phyloP scores from a whole-genome alignment of 2,888 invertebrate species.

The Tenodera sinensis region DNA sequence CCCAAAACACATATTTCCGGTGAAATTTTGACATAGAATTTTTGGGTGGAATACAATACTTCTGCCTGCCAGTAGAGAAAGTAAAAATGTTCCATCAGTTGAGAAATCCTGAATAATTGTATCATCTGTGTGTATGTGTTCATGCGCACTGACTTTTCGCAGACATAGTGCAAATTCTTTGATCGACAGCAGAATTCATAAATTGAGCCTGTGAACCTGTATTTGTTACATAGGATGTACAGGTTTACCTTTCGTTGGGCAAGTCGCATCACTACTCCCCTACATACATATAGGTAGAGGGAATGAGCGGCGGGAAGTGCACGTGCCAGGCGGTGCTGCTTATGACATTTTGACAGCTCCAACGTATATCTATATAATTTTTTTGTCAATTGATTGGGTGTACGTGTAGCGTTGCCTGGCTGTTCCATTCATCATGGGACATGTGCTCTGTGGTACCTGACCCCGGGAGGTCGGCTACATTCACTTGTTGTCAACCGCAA shows the following conservation, averaged over 20 bases:
- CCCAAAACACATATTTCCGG: too few species aligned
- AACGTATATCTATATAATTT: not conserved
- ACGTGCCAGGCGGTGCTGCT: not conserved
- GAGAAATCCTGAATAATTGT: too few species aligned
- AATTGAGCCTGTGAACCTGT: too few species aligned
- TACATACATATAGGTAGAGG: not conserved
- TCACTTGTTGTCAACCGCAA: not conserved
- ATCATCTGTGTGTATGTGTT: too few species aligned
- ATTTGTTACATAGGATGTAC: not conserved
- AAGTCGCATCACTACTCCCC: too few species aligned
- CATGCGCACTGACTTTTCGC: too few species aligned
- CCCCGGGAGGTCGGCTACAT: not conserved
- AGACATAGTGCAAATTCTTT: too few species aligned
- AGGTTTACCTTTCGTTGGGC: not conserved
- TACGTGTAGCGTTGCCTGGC: not conserved
- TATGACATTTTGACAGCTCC: constrained; percentile 12
- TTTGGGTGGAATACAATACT: too few species aligned
- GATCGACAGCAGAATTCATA: too few species aligned
- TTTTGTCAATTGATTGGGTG: constrained; percentile 9
- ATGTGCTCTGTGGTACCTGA: not conserved
- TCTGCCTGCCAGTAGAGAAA: too few species aligned
- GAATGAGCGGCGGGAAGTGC: not conserved
- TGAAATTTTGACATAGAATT: too few species aligned
- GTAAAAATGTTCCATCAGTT: too few species aligned
- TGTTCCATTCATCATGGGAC: not conserved